These are phyloP conservation scores for Zalophus californianus DNA, from an alignment of 2,797 vertebrate species.

Conservation along the genomic window DNA sequence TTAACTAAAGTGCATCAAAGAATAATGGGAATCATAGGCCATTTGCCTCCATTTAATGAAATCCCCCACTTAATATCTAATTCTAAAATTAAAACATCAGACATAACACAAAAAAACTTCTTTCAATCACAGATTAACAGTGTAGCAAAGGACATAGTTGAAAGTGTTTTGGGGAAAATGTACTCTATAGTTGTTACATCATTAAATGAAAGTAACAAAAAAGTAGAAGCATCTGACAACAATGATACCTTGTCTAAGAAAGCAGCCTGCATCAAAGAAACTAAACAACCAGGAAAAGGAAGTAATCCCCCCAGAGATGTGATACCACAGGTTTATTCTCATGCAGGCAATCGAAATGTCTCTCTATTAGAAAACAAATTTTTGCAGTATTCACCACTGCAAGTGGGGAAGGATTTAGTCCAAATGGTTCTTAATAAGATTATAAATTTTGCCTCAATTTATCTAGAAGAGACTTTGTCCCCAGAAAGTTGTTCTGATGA, in stretches of 20 bases:
- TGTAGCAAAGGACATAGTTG: slow-evolving; percentile 70
- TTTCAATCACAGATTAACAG: slow-evolving; percentile 25
- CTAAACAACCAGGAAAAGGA: slow-evolving; percentile 3
- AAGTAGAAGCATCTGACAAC: background rate
- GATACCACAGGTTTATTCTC: background rate
- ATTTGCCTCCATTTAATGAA: slow-evolving; percentile 57
- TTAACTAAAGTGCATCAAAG: slow-evolving; percentile 62
- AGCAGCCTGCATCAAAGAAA: background rate
- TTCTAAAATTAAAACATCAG: slow-evolving; percentile 53
- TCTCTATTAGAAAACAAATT: slow-evolving; percentile 22
- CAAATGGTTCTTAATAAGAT: slow-evolving; percentile 78
- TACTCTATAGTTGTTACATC: slow-evolving; percentile 58
- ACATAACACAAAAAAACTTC: background rate
- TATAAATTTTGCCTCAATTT: slow-evolving; percentile 62
- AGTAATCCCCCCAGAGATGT: background rate
- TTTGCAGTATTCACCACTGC: slow-evolving; percentile 46
- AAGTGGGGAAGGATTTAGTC: slow-evolving; percentile 75
- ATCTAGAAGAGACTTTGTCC: background rate
- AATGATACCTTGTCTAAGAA: background rate
- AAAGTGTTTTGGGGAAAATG: slow-evolving; percentile 73
- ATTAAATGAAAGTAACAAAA: slow-evolving; percentile 44
- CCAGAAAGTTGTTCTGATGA: slow-evolving; percentile 33
- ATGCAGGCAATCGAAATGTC: background rate
- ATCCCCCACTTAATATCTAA: background rate
- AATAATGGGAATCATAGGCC: slow-evolving; percentile 20